Conservation (phyloP, 2,113 vertebrate species). For the Crotalus tigris region DNA sequence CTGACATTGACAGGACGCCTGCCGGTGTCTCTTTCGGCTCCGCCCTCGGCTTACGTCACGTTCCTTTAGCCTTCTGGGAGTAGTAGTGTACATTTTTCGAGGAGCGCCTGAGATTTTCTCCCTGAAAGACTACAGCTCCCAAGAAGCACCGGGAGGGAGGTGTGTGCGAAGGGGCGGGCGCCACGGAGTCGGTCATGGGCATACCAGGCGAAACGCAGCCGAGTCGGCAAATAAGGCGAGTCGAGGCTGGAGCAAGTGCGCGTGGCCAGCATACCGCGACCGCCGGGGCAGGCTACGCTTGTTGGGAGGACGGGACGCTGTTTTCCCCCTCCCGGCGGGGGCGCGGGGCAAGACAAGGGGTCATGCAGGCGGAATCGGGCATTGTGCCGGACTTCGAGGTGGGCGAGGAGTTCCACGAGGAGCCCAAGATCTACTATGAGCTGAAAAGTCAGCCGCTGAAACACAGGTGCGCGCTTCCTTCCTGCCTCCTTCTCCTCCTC, state of each 20-base stretch:
- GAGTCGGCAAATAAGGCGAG: constrained; percentile 20
- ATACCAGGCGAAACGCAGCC: constrained; percentile 4
- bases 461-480: constrained; percentile 81
- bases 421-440: constrained; percentile 95
- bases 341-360: constrained; percentile 37
- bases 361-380: constrained; percentile 92
- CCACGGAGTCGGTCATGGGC: constrained; percentile 21
- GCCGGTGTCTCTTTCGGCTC: background rate
- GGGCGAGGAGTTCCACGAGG: constrained; percentile 90
- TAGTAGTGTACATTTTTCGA: constrained; percentile 62
- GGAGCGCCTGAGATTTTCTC: background rate
- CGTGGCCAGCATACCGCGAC: background rate
- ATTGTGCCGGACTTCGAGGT: constrained; percentile 95
- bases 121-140: constrained; percentile 60
- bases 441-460: constrained; percentile 91
- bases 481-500: background rate
- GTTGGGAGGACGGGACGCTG: background rate
- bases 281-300: background rate
- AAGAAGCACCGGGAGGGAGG: constrained; percentile 33
- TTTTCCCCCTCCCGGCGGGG: background rate
- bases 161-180: background rate
- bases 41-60: constrained; percentile 3
- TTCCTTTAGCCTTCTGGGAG: constrained; percentile 59
- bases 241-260: constrained; percentile 49
- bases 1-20: constrained; percentile 13